Conservation (phyloP, 2,888 invertebrate genomes). For the Nomada fabriciana region DNA sequence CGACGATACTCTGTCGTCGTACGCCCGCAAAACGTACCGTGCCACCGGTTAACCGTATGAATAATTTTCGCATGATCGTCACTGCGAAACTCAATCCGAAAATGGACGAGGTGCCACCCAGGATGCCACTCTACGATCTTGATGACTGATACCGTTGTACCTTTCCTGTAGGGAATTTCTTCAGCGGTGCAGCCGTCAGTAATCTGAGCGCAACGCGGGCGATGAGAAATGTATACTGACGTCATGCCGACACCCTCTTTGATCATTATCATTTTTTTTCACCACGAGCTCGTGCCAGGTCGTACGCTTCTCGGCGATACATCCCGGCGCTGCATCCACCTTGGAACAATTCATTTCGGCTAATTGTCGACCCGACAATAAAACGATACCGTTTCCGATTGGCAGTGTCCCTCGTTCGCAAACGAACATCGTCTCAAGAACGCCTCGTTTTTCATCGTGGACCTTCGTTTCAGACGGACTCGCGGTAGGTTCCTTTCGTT, state of each 20-base stretch:
- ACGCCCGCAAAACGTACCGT: conserved; percentile 12
- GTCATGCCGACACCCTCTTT: conserved; percentile 73
- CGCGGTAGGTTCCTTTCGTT: background rate
- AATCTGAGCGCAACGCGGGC: conserved; percentile 65
- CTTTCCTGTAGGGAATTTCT: conserved; percentile 65
- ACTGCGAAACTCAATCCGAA: conserved; percentile 70
- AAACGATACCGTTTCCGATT: conserved; percentile 17
- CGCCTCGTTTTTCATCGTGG: background rate
- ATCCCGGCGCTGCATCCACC: conserved; percentile 25
- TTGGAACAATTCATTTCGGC: conserved; percentile 37
- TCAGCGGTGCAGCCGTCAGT: conserved; percentile 62
- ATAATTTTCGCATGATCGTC: conserved; percentile 62
- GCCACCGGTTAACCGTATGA: conserved; percentile 39
- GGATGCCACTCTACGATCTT: conserved; percentile 68
- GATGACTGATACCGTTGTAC: conserved; percentile 73
- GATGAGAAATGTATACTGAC: conserved; percentile 73
- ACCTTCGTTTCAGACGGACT: background rate
- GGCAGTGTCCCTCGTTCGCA: background rate
- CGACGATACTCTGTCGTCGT: too few species aligned
- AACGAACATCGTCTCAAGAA: too few species aligned
- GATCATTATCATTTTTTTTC: conserved; percentile 73
- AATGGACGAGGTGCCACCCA: conserved; percentile 70
- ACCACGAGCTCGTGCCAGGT: conserved; percentile 59
- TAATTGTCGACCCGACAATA: conserved; percentile 47
- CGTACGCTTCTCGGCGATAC: conserved; percentile 54